These are phyloP conservation scores for Mormoops blainvillei DNA, from an alignment of 2,113 vertebrate genomes.

Conservation along the genomic window DNA sequence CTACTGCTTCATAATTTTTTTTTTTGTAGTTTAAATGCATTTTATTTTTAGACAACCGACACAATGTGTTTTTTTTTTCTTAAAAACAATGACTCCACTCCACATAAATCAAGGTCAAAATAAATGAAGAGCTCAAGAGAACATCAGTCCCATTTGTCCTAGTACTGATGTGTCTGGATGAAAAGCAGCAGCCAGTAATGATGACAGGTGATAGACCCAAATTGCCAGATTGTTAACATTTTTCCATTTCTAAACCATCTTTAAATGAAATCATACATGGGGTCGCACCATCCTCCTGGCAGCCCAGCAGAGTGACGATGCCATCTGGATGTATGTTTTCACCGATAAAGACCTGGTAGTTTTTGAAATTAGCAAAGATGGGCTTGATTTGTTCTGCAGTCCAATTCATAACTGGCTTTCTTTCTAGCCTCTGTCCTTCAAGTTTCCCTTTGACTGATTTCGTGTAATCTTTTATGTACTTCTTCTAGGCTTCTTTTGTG, in stretches of 20 bases:
- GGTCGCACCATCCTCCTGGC: conserved; percentile 77
- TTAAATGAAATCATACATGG: conserved; percentile 90
- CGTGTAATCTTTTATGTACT: conserved; percentile 88
- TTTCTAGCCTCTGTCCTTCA: conserved; percentile 82
- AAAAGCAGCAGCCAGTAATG: background rate
- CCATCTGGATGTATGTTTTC: conserved; percentile 89
- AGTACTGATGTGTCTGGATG: background rate
- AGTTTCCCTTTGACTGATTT: conserved; percentile 85
- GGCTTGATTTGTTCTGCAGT: conserved; percentile 84
- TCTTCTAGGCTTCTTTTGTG: conserved; percentile 83
- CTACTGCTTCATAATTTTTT: background rate
- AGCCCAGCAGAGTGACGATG: conserved; percentile 89
- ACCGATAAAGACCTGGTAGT: conserved; percentile 87
- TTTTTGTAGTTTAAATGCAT: background rate
- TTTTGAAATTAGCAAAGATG: conserved; percentile 85
- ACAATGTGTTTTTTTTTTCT: background rate
- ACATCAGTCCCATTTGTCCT: background rate
- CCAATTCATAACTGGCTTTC: conserved; percentile 84
- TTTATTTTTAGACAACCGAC: background rate
- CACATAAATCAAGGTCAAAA: background rate
- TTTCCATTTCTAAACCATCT: conserved; percentile 90
- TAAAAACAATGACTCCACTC: background rate
- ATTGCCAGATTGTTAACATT: conserved; percentile 75
- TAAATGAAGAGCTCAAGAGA: background rate
- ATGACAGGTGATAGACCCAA: background rate